These are phyloP conservation scores for Anarrhichthys ocellatus DNA, from an alignment of 2,113 vertebrate genomes.

Conservation along the genomic window DNA sequence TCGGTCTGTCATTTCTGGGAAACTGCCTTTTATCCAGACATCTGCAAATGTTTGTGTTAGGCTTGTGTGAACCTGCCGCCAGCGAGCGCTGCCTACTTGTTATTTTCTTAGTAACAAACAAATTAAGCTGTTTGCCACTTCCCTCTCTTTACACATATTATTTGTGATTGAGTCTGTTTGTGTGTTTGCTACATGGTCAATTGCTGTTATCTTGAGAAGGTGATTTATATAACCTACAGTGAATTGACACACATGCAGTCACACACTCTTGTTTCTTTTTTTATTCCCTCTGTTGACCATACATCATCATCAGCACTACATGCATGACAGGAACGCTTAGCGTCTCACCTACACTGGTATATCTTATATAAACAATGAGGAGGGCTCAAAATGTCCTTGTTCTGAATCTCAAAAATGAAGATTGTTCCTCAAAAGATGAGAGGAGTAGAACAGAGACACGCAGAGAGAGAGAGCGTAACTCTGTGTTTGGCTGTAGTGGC, in stretches of 20 bases:
- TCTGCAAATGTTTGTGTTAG: slow-evolving; percentile 45
- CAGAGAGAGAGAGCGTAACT: not conserved
- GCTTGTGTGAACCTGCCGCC: slow-evolving; percentile 49
- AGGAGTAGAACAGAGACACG: not conserved
- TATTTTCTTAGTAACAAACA: slow-evolving; percentile 52
- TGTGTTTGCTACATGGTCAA: slow-evolving; percentile 1
- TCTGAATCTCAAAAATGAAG: not conserved
- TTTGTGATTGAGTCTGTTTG: slow-evolving; percentile 11
- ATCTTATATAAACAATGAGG: not conserved
- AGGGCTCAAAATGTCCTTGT: not conserved
- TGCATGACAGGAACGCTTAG: not conserved
- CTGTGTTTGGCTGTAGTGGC: slow-evolving; percentile 32
- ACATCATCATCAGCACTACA: not conserved
- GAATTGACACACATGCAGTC: slow-evolving; percentile 8
- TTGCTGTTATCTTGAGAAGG: not conserved
- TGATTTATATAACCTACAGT: slow-evolving; percentile 34
- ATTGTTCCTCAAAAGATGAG: not conserved
- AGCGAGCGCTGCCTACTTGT: slow-evolving; percentile 22
- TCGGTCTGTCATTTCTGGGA: slow-evolving; percentile 60
- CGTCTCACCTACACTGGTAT: not conserved
- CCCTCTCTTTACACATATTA: slow-evolving; percentile 26
- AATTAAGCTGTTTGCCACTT: slow-evolving; percentile 40
- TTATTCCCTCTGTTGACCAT: not conserved
- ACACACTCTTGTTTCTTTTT: not conserved
- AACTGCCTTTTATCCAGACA: slow-evolving; percentile 36